Evolutionary conservation across 2,888 invertebrate species (phyloP), one percentile per base, ranked within the genome.

Genomic region (Melinaea menophilus): DNA sequence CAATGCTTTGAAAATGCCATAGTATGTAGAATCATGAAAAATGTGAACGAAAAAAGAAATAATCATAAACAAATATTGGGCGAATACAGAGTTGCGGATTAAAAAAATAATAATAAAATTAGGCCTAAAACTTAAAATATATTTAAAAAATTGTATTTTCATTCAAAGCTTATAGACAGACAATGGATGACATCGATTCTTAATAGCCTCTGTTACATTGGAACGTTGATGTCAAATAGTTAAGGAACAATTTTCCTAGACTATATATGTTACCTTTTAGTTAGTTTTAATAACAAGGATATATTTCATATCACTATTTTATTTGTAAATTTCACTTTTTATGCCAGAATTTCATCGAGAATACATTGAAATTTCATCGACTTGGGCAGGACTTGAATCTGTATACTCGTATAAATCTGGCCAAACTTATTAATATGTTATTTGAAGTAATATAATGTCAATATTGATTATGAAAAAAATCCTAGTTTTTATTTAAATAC

Each of bases 1-100:
- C 58, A 61, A 64, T 64, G 55, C 61, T 61, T 55, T 58, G 46
- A 58, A 62, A 65, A 59, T 62, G 37, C 37, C 45, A 56, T 55
- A n/a, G 46, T 51, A 57, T 56, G 56, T 37, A 57, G 51, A 54
- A 57, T 63, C 9, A 47, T 54, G 56, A 54, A 51, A 51, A 45
- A 37, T 35, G 12, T 41, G 51, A 31, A 31, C 31, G 31, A 22
- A 7, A 51, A 51, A 51, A 31, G 11, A 51, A 22, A 51, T 41
- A 41, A 41, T 41, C 41, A 41, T 41, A 41, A 41, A 41, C 7
- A 41, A 41, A 41, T 41, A 9, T 41, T 41, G 5, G 9, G 9
- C 41, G 41, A 41, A 41, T 11, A 41, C 7, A 41, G 41, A 41
- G 41, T 41, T 41, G 7, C 11, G 51, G 2, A 51, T 51, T 51